Evolutionary conservation across 2,113 vertebrate species (phyloP).

Genomic region (Microtus oregoni): DNA sequence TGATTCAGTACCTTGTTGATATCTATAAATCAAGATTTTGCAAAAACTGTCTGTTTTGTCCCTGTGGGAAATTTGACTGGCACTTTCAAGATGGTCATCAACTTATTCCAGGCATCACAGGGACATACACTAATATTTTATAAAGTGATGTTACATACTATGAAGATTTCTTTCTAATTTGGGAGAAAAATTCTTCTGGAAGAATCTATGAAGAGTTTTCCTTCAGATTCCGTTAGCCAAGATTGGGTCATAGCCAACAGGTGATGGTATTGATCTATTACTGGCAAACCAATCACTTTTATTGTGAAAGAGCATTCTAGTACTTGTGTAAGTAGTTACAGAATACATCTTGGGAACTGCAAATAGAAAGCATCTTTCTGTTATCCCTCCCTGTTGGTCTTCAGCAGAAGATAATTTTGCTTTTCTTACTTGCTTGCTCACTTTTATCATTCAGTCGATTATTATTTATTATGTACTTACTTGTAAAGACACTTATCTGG

Average conservation of each 20-base stretch:
- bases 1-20: background rate
- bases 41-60: background rate
- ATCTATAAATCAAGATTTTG: background rate
- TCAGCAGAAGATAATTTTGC: background rate
- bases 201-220: background rate
- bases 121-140: background rate
- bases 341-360: background rate
- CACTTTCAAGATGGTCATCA: background rate
- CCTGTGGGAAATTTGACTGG: background rate
- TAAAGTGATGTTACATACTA: background rate
- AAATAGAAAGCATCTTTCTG: conserved; percentile 40
- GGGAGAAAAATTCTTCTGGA: background rate
- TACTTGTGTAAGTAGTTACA: background rate
- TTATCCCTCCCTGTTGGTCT: background rate
- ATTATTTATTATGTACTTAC: background rate
- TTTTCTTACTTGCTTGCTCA: background rate
- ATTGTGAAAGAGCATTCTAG: background rate
- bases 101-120: conserved; percentile 30
- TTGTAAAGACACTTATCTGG: background rate
- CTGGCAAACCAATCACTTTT: background rate
- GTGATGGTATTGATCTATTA: background rate
- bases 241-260: background rate
- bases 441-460: conserved; percentile 9
- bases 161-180: background rate
- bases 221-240: background rate